Evolutionary conservation across 1,140 invertebrate species (phyloP), one percentile per base, ranked within the genome.

Genomic region (Hycleus phaleratus): DNA sequence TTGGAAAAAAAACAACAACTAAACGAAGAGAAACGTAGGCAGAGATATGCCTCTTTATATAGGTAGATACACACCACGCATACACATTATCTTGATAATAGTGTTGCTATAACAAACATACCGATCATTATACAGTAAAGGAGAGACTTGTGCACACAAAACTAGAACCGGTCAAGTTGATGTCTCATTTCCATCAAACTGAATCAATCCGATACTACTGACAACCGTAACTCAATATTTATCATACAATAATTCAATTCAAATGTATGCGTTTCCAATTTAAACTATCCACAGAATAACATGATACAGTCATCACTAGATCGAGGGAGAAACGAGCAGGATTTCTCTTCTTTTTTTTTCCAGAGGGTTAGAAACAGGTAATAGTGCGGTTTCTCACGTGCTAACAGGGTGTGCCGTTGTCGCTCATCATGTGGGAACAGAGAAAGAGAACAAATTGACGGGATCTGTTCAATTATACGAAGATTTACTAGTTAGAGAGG

Each of bases 21-120:
- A 32, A 7, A 4, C 32, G 4, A 32, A 32, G 4, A 32, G 32
- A 32, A 32, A 5, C 4, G 32, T 32, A 32, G 32, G 32, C 32
- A 32, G 32, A 32, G 7, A 32, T 32, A 7, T 32, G 32, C 4
- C 32, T 32, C 7, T 43, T 43, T 52, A 43, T 43, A 43, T 51
- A 40, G 49, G 50, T 26, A 52, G 60, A 58, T 49, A 48, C 32
- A 58, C 60, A 46, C 46, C 53, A 56, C 57, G 56, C 52, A 44
- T 62, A 55, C 51, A 59, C 49, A 62, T 62, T 62, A 62, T 62
- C 60, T 62, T 59, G 60, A 62, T 62, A 62, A 62, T 62, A 62
- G 60, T 62, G 56, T 62, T 59, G 60, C 60, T 62, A 59, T 62
- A 62, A 32, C 60, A 62, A 62, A 62, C 60, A 62, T 62, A 57